phyloP scores from a whole-genome alignment of 2,888 invertebrate species.

The Orthonevra nobilis region DNA sequence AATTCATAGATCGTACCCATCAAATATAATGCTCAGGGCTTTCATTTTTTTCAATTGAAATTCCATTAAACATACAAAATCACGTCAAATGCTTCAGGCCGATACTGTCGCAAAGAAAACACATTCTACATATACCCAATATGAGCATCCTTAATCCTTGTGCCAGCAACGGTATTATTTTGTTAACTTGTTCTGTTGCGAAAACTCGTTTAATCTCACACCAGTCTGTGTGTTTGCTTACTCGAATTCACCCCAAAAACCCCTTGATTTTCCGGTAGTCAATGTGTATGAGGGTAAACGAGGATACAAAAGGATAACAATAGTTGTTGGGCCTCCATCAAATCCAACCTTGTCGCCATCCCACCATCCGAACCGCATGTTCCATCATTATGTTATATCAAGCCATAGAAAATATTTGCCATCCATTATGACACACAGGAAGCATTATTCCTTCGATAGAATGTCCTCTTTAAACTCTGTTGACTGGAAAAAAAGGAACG shows the following conservation, averaged over 20 bases:
- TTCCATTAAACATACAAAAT: too few species aligned
- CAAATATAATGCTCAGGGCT: too few species aligned
- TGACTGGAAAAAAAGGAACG: conserved; percentile 15
- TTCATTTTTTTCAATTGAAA: too few species aligned
- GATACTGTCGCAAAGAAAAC: too few species aligned
- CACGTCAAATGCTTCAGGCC: too few species aligned
- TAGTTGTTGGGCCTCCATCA: background rate
- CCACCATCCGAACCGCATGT: conserved; percentile 36
- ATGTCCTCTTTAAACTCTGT: conserved; percentile 30
- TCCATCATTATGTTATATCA: conserved; percentile 50
- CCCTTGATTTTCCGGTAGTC: background rate
- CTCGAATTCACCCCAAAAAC: conserved; percentile 30
- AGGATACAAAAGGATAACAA: background rate
- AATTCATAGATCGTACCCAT: too few species aligned
- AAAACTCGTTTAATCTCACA: conserved; percentile 31
- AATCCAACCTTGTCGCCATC: background rate
- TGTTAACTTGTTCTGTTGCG: conserved; percentile 18
- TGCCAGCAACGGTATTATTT: background rate
- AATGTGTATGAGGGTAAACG: background rate
- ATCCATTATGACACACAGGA: conserved; percentile 46
- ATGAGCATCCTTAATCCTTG: too few species aligned
- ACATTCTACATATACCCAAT: background rate
- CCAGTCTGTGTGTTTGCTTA: background rate
- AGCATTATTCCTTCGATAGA: conserved; percentile 34
- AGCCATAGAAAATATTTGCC: conserved; percentile 39